These are phyloP conservation scores for Meloidogyne hapla DNA, from an alignment of 1,140 invertebrate genomes.

Conservation along the genomic window DNA sequence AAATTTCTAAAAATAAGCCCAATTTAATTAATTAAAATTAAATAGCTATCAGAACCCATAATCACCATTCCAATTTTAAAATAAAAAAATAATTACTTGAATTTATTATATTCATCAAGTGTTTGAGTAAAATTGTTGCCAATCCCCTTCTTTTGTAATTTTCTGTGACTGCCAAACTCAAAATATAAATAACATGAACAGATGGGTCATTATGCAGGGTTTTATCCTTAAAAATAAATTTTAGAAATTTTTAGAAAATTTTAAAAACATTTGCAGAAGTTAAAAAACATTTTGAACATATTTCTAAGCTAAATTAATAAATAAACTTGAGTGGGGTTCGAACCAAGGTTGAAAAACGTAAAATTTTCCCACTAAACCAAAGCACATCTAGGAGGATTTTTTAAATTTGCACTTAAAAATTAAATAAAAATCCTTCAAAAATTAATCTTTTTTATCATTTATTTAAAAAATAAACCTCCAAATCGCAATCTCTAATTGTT, in stretches of 20 bases:
- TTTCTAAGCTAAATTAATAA: not conserved
- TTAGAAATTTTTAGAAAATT: not conserved
- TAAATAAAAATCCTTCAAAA: no score
- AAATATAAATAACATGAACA: slow-evolving; percentile 19
- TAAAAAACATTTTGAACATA: not conserved
- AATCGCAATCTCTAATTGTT: slow-evolving; percentile 12
- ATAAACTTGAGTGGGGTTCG: no score
- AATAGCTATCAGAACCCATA: no score
- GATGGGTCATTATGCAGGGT: slow-evolving; percentile 10
- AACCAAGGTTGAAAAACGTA: no score
- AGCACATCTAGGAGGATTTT: no score
- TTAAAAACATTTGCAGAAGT: no score
- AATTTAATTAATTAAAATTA: no score
- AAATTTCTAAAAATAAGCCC: no score
- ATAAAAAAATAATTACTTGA: slow-evolving; percentile 12
- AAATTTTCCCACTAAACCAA: no score
- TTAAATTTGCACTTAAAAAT: no score
- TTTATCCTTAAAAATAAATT: slow-evolving; percentile 11
- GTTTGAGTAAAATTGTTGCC: slow-evolving; percentile 12
- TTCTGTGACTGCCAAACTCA: slow-evolving; percentile 19
- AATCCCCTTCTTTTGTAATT: slow-evolving; percentile 18
- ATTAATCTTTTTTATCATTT: no score
- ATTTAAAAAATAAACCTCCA: slow-evolving; percentile 6
- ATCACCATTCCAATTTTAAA: no score
- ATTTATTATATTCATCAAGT: slow-evolving; percentile 3